Evolutionary conservation across 2,888 invertebrate species (phyloP).

Genomic region (Nysson spinosus): DNA sequence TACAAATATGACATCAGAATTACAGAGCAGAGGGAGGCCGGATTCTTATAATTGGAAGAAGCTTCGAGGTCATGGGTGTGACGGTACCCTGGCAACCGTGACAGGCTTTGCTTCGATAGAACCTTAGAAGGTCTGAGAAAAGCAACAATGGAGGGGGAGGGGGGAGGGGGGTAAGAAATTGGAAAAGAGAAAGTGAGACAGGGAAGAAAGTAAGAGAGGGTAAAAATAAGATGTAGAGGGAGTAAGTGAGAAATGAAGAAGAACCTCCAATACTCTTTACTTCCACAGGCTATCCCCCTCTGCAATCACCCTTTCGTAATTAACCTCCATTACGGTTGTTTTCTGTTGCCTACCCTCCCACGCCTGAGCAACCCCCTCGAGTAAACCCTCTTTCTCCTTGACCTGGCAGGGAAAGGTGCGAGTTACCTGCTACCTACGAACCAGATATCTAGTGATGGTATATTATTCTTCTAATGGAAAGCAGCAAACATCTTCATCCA

Average conservation of each 20-base stretch:
- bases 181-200: constrained; percentile 13
- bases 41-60: constrained; percentile 65
- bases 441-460: constrained; percentile 57
- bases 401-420: constrained; percentile 26
- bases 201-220: constrained; percentile 3
- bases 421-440: constrained; percentile 52
- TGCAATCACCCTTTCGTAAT: constrained; percentile 61
- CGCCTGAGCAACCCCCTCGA: constrained; percentile 4
- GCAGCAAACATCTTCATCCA: constrained; percentile 28
- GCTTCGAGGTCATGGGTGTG: constrained; percentile 55
- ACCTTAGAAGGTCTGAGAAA: constrained; percentile 32
- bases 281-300: constrained; percentile 44
- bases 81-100: constrained; percentile 59
- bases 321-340: constrained; percentile 67
- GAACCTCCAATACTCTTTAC: constrained; percentile 40
- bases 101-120: constrained; percentile 35
- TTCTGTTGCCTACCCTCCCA: constrained; percentile 48
- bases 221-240: neutral
- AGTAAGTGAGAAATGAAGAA: constrained; percentile 5
- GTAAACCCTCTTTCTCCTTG: neutral
- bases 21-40: constrained; percentile 49
- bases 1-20: constrained; percentile 37
- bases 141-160: too few relatives aligned
- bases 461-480: constrained; percentile 59
- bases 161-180: constrained; percentile 17